Percentiles rank a stretch among this genome's conserved stretches.
phyloP scores from a whole-genome alignment of 2,888 invertebrate genomes.

The Ceramica pisi region DNA sequence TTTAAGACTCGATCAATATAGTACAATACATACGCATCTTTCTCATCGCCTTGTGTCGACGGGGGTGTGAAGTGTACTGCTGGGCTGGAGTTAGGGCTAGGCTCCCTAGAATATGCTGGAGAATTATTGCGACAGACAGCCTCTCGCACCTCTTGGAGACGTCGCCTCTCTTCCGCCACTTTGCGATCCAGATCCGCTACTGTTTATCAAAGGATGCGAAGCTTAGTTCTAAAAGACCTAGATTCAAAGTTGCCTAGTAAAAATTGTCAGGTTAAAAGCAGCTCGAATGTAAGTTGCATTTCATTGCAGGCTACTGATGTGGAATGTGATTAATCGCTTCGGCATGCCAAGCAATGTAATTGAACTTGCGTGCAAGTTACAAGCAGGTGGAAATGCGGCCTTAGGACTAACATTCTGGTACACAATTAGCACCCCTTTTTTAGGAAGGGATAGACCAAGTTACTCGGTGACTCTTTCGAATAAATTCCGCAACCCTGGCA shows the following conservation, averaged over 20 bases:
- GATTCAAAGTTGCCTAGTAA: background rate
- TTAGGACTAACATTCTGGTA: background rate
- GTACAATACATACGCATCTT: constrained; percentile 64
- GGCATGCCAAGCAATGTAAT: no score
- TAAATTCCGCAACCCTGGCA: no score
- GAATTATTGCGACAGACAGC: constrained; percentile 78
- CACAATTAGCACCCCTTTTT: background rate
- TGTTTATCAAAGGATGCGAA: constrained; percentile 51
- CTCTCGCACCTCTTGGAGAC: constrained; percentile 83
- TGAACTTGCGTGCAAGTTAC: no score
- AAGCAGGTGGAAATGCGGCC: no score
- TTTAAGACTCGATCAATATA: background rate
- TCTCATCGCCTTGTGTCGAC: constrained; percentile 46
- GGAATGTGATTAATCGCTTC: no score
- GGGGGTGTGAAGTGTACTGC: constrained; percentile 5
- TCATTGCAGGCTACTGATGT: no score
- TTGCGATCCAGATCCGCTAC: constrained; percentile 85
- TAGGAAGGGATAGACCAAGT: no score
- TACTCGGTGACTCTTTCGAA: no score
- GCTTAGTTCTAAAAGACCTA: background rate
- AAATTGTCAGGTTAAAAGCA: background rate
- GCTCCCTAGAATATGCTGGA: constrained; percentile 55
- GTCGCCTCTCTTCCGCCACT: constrained; percentile 82
- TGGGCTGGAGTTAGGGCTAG: constrained; percentile 63
- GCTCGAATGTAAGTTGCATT: no score